phyloP scores from a whole-genome alignment of 1,140 invertebrate genomes.

The Potamilus streckersoni region DNA sequence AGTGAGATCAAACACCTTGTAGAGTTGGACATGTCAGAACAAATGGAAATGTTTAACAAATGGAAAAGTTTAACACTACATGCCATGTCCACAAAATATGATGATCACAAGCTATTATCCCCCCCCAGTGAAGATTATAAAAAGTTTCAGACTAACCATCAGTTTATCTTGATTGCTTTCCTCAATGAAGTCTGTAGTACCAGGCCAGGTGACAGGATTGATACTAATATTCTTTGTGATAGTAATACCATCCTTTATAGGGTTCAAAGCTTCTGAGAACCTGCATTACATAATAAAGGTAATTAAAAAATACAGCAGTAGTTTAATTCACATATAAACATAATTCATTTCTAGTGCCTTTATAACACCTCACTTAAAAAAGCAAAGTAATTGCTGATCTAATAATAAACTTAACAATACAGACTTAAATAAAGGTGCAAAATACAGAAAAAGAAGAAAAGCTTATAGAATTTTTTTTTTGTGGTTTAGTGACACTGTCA shows the following conservation, averaged over 20 bases:
- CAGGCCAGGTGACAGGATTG: constrained; percentile 36
- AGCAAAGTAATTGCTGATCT: neutral
- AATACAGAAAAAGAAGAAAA: too few species aligned
- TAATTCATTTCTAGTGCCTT: too few species aligned
- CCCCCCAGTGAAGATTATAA: too few species aligned
- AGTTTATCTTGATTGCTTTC: constrained; percentile 30
- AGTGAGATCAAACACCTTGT: too few species aligned
- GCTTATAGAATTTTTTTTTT: too few species aligned
- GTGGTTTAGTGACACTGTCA: too few species aligned
- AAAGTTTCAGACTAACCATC: constrained; percentile 17
- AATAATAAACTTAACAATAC: neutral
- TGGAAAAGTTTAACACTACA: too few species aligned
- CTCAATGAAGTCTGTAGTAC: constrained; percentile 35
- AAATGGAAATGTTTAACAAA: too few species aligned
- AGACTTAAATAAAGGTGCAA: neutral
- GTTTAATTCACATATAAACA: neutral
- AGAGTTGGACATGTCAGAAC: too few species aligned
- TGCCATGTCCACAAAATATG: too few species aligned
- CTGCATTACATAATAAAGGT: constrained; percentile 13
- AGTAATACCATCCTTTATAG: constrained; percentile 23
- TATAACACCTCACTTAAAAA: neutral
- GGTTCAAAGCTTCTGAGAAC: constrained; percentile 35
- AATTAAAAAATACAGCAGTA: neutral
- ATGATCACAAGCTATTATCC: too few species aligned
- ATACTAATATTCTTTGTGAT: constrained; percentile 31